Conservation (phyloP, 2,888 invertebrate genomes). For the Drosophila sordidula region DNA sequence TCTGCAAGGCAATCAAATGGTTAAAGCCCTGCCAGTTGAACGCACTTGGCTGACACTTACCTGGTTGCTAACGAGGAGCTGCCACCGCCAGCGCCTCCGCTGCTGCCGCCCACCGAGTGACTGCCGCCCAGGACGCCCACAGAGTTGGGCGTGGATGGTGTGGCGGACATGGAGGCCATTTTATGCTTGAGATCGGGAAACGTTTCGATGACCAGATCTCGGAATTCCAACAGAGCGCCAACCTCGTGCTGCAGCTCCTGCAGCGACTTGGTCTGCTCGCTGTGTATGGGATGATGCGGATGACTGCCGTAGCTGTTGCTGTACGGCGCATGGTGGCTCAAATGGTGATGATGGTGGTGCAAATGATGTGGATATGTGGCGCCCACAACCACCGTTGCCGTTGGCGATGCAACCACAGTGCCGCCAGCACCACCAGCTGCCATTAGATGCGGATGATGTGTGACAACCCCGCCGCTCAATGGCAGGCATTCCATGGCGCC, state of each 20-base stretch:
- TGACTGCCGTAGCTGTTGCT: conserved; percentile 85
- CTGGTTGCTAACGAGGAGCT: conserved; percentile 84
- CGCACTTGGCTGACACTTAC: conserved; percentile 44
- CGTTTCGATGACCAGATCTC: conserved; percentile 97
- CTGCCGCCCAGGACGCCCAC: conserved; percentile 64
- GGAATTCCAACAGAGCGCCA: conserved; percentile 95
- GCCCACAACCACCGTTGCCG: conserved; percentile 77
- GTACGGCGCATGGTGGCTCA: conserved; percentile 81
- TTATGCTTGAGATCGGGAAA: conserved; percentile 96
- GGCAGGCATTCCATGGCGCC: conserved; percentile 92
- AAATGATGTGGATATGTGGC: conserved; percentile 82
- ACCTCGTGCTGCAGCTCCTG: conserved; percentile 98
- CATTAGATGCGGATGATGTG: conserved; percentile 71
- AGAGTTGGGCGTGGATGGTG: conserved; percentile 73
- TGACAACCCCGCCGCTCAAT: conserved; percentile 86
- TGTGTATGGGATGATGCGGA: conserved; percentile 90
- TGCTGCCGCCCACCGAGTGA: conserved; percentile 61
- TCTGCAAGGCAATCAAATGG: conserved; percentile 52
- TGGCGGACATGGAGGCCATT: conserved; percentile 89
- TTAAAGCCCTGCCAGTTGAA: background rate
- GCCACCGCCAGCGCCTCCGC: conserved; percentile 46
- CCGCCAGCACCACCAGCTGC: conserved; percentile 41
- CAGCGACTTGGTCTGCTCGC: conserved; percentile 95
- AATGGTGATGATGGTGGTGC: conserved; percentile 78
- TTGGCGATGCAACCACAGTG: conserved; percentile 55